Base-by-base conservation (phyloP, 2,888 invertebrate species). In the Tetragonula carbonaria region DNA sequence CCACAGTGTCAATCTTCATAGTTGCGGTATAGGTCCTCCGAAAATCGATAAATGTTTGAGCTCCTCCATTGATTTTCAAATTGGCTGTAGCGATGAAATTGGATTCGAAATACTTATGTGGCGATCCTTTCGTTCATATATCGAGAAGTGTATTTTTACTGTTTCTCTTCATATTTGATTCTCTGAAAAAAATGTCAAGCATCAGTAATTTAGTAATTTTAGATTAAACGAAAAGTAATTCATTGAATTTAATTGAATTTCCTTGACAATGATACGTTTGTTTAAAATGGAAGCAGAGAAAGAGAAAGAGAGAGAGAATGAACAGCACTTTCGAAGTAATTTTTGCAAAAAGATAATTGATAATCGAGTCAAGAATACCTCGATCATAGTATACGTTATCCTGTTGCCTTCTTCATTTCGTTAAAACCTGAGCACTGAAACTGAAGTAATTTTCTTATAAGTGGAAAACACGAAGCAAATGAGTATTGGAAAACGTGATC, bases 401-500 rank as follows among this genome's bases (percentile, higher is more conserved):
- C 8, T n/a, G 45, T 50, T 33, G 16, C 18, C 21, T 33, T 33
- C 21, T 33, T 33, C 21, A 55, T 68, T 63, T 73, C 28, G 21
- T 4, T 63, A 51, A 79, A 73, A 62, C 23, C 11, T 3, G 16
- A 62, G 33, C 74, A 18, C 33, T 14, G 0, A 0, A 74, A 71
- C n/a, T 28, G 14, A 55, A 50, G 75, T 75, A 74, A 76, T 77
- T 66, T n/a, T n/a, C n/a, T 18, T 51, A 18, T 57, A 78, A 77
- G 68, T 73, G 70, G 57, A 33, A 73, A 78, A 59, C 73, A 59
- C 28, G 53, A 55, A 57, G 51, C 33, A 78, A 84, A 84, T 63
- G 77, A 59, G 70, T 73, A 84, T 73, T 59, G 73, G 70, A 74
- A 78, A 84, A 84, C 73, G 78, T 73, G 73, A 84, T 78, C 59